A percentile compares a stretch with the other conserved stretches of the same genome.
phyloP scores from a whole-genome alignment of 2,797 vertebrate species.

The Hephaestus fuliginosus region DNA sequence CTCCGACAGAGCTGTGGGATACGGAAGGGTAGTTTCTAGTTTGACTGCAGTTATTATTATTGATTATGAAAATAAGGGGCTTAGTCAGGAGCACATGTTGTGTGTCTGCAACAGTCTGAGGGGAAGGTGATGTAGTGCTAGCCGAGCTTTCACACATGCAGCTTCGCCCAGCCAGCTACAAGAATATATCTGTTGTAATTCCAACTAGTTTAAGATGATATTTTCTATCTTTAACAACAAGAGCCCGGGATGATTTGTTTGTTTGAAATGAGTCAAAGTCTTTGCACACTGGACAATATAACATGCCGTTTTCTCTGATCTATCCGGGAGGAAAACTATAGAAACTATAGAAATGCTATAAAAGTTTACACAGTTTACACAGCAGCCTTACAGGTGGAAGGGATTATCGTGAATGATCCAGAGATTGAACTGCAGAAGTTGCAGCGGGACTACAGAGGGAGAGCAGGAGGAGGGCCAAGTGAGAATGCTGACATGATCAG shows the following conservation, averaged over 20 bases:
- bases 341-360: conserved; percentile 26
- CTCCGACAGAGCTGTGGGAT: conserved; percentile 8
- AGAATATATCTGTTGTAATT: conserved; percentile 3
- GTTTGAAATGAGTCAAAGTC: neutral
- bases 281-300: neutral
- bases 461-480: conserved; percentile 45
- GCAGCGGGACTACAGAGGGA: conserved; percentile 15
- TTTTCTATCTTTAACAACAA: conserved; percentile 1
- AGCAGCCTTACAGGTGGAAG: conserved; percentile 20
- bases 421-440: conserved; percentile 45
- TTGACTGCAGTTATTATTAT: conserved; percentile 47
- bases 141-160: conserved; percentile 12
- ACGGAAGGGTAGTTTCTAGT: conserved; percentile 18
- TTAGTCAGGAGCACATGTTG: conserved; percentile 26
- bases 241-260: neutral
- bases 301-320: conserved; percentile 10
- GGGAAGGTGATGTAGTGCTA: neutral
- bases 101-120: neutral
- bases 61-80: conserved; percentile 47
- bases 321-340: conserved; percentile 1
- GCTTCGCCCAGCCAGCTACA: neutral
- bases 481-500: conserved; percentile 65
- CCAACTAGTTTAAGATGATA: neutral
- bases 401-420: conserved; percentile 53
- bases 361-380: conserved; percentile 28